These are phyloP conservation scores for Lasioglossum baleicum DNA, from an alignment of 1,140 invertebrate species.

Conservation along the genomic window DNA sequence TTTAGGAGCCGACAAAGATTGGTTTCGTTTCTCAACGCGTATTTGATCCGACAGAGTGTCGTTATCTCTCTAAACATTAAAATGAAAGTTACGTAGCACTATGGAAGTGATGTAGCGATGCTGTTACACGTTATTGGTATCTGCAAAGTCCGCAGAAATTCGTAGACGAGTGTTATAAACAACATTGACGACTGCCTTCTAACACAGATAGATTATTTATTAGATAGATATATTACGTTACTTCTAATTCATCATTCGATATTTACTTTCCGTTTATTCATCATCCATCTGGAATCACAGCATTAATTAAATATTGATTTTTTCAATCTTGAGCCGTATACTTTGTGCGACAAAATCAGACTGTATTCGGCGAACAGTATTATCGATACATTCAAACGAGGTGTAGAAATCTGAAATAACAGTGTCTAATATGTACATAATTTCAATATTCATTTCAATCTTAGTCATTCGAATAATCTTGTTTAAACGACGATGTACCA, in stretches of 20 bases:
- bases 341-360: slow-evolving; percentile 14
- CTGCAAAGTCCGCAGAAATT: neutral
- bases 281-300: neutral
- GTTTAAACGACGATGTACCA: too few species aligned
- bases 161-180: neutral
- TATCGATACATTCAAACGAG: neutral
- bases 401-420: neutral
- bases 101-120: neutral
- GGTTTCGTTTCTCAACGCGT: slow-evolving; percentile 1
- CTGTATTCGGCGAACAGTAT: neutral
- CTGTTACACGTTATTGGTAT: neutral
- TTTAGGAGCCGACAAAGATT: neutral
- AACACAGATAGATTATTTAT: neutral
- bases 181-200: neutral
- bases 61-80: neutral
- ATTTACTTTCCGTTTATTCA: neutral
- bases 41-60: neutral
- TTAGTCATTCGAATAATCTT: too few species aligned
- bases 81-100: neutral
- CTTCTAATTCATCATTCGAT: neutral
- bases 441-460: too few species aligned
- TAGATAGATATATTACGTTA: neutral
- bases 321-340: neutral
- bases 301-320: neutral
- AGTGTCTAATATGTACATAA: too few species aligned